Conservation (phyloP, 2,888 invertebrate species). For the Steinernema carpocapsae region DNA sequence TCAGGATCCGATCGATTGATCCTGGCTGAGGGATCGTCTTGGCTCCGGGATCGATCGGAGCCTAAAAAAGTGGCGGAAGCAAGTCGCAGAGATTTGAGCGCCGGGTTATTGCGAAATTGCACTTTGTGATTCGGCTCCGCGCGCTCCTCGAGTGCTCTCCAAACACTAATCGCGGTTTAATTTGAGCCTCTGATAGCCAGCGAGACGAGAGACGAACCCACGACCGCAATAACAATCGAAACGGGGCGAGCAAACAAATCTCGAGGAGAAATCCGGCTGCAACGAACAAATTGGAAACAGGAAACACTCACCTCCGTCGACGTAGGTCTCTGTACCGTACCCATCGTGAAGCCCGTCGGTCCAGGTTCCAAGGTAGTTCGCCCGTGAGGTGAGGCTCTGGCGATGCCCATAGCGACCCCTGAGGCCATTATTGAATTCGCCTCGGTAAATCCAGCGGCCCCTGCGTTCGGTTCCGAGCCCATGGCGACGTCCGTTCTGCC, state of each 20-base stretch:
- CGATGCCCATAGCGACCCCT: slow-evolving; percentile 97
- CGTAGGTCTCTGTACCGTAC: slow-evolving; percentile 98
- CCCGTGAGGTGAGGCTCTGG: slow-evolving; percentile 77
- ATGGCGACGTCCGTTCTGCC: slow-evolving; percentile 98
- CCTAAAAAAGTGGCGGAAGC: background rate
- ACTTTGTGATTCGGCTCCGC: slow-evolving; percentile 13
- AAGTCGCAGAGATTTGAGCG: background rate
- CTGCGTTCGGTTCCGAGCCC: slow-evolving; percentile 95
- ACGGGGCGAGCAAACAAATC: slow-evolving; percentile 28
- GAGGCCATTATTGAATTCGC: slow-evolving; percentile 76
- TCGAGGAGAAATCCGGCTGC: slow-evolving; percentile 3
- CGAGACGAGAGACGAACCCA: slow-evolving; percentile 2
- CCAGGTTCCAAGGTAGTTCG: slow-evolving; percentile 98
- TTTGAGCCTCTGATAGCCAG: slow-evolving; percentile 16
- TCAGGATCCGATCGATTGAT: slow-evolving; percentile 3
- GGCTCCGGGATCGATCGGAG: background rate
- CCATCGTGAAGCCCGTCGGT: slow-evolving; percentile 98
- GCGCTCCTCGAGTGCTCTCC: slow-evolving; percentile 24
- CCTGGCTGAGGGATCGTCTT: background rate
- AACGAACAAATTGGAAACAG: background rate
- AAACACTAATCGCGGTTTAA: slow-evolving; percentile 35
- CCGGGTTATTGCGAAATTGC: slow-evolving; percentile 17
- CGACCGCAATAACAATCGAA: slow-evolving; percentile 4
- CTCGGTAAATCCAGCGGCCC: slow-evolving; percentile 87
- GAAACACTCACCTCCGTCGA: slow-evolving; percentile 86